These are phyloP conservation scores for Meganola albula DNA, from an alignment of 2,888 invertebrate genomes.

Conservation along the genomic window DNA sequence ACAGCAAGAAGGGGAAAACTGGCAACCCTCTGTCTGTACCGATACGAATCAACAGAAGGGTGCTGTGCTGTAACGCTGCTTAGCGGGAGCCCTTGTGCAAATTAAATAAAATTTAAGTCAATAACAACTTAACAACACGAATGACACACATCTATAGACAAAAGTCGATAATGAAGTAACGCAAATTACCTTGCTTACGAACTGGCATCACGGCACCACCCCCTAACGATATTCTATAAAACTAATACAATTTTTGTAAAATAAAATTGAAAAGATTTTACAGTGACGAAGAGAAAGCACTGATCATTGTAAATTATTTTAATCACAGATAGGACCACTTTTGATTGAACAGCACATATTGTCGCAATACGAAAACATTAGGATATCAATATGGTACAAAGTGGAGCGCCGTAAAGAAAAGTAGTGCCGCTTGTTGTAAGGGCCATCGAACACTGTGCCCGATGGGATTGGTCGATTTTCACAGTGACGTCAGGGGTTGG, in stretches of 20 bases:
- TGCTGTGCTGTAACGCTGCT: constrained; percentile 30
- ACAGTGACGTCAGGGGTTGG: constrained; percentile 79
- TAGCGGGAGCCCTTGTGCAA: constrained; percentile 38
- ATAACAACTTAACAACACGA: constrained; percentile 26
- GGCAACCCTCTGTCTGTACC: constrained; percentile 48
- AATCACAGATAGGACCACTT: constrained; percentile 55
- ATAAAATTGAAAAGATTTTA: constrained; percentile 58
- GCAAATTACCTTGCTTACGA: constrained; percentile 84
- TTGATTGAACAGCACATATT: constrained; percentile 53
- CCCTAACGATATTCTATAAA: constrained; percentile 66
- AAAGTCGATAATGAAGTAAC: constrained; percentile 26
- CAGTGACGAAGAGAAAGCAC: constrained; percentile 37
- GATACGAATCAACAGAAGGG: constrained; percentile 47
- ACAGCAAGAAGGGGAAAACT: too few species aligned
- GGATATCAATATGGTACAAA: constrained; percentile 53
- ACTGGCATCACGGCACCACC: constrained; percentile 82
- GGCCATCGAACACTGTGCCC: constrained; percentile 70
- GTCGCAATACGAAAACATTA: constrained; percentile 68
- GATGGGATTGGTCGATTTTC: constrained; percentile 81
- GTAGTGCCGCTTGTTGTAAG: constrained; percentile 57
- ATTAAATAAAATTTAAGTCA: constrained; percentile 28
- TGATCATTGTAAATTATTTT: constrained; percentile 62
- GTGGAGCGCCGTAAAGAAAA: constrained; percentile 59
- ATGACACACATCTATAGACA: constrained; percentile 18
- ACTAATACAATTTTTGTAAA: constrained; percentile 52